These are phyloP conservation scores for Leucopternis melanops DNA, from an alignment of 2,113 vertebrate genomes.

Conservation along the genomic window DNA sequence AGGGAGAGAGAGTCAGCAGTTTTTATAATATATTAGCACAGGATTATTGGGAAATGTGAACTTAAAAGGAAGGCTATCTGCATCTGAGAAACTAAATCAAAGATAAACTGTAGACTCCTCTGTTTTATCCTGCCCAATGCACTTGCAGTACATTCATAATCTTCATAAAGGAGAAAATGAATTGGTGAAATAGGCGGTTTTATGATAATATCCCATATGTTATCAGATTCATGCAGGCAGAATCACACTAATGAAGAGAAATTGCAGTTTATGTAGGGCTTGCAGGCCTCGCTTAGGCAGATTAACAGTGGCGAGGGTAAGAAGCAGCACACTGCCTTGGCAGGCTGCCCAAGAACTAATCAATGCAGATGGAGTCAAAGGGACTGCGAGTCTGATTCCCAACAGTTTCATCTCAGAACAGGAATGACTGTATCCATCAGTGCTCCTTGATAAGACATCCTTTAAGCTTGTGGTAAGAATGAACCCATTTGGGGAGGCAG, in stretches of 20 bases:
- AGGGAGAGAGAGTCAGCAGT: neutral
- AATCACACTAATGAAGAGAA: slow-evolving; percentile 72
- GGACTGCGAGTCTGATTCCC: slow-evolving; percentile 65
- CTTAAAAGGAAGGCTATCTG: slow-evolving; percentile 27
- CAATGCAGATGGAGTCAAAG: slow-evolving; percentile 73
- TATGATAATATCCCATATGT: slow-evolving; percentile 67
- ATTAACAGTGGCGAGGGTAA: slow-evolving; percentile 55
- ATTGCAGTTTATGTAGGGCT: slow-evolving; percentile 66
- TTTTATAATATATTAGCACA: neutral
- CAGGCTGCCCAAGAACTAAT: slow-evolving; percentile 71
- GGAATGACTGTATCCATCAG: slow-evolving; percentile 48
- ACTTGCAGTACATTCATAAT: slow-evolving; percentile 55
- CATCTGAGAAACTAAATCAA: slow-evolving; percentile 8
- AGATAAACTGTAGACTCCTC: neutral
- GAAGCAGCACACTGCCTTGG: slow-evolving; percentile 64
- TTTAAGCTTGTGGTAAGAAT: slow-evolving; percentile 39
- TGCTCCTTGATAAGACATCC: slow-evolving; percentile 57
- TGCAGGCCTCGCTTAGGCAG: slow-evolving; percentile 53
- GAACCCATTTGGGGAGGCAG: slow-evolving; percentile 21
- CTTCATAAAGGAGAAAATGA: slow-evolving; percentile 58
- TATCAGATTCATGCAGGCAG: slow-evolving; percentile 62
- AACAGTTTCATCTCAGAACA: slow-evolving; percentile 30
- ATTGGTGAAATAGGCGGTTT: slow-evolving; percentile 45
- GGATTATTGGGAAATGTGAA: slow-evolving; percentile 15
- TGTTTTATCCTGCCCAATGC: neutral